These are phyloP conservation scores for Scytalopus superciliaris DNA, from an alignment of 2,113 vertebrate genomes.

Conservation along the genomic window DNA sequence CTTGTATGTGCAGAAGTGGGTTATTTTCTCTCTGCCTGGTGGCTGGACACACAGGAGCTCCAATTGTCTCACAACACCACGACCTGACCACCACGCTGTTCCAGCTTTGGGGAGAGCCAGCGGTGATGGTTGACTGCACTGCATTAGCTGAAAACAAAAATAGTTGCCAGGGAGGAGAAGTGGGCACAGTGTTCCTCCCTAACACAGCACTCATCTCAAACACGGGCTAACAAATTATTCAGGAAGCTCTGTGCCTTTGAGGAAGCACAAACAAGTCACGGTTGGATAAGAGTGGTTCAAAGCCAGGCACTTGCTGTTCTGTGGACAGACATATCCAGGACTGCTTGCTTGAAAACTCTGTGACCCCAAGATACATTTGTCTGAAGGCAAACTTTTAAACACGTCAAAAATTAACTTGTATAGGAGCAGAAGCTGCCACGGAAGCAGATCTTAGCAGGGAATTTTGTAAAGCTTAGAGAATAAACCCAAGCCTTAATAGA, in stretches of 20 bases:
- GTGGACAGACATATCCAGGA: slow-evolving; percentile 10
- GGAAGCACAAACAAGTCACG: background rate
- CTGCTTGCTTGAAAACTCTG: background rate
- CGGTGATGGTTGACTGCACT: background rate
- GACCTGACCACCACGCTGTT: background rate
- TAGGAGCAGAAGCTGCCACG: background rate
- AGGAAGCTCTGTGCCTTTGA: background rate
- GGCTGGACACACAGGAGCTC: background rate
- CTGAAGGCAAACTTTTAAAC: slow-evolving; percentile 38
- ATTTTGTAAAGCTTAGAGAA: slow-evolving; percentile 43
- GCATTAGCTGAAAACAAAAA: background rate
- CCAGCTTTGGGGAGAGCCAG: background rate
- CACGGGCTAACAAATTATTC: background rate
- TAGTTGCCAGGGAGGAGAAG: background rate
- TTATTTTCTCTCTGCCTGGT: background rate
- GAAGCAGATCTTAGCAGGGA: slow-evolving; percentile 25
- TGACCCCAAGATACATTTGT: background rate
- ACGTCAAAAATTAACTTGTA: background rate
- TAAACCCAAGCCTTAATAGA: slow-evolving; percentile 33
- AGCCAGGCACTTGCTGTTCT: slow-evolving; percentile 3
- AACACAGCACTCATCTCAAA: background rate
- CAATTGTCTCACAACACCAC: background rate
- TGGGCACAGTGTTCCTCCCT: background rate
- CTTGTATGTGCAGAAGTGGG: background rate
- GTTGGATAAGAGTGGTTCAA: background rate